Conservation (phyloP, 2,888 invertebrate genomes). For the Drosophila picticornis region DNA sequence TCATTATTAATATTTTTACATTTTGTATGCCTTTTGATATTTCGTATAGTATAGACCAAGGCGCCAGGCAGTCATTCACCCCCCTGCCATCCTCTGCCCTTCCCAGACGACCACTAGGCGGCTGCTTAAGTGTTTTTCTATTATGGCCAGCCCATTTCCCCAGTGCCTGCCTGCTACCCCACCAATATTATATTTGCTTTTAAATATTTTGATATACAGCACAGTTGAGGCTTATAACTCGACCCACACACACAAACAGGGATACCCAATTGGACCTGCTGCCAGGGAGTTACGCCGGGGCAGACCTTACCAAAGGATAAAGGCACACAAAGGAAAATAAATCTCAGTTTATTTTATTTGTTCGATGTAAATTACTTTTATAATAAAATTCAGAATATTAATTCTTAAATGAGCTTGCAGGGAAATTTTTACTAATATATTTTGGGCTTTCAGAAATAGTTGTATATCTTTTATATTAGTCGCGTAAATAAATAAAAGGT, state of each 20-base stretch:
- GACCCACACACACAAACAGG: constrained; percentile 41
- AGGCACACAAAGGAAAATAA: constrained; percentile 3
- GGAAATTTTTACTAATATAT: background rate
- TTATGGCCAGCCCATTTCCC: constrained; percentile 66
- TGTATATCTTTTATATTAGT: background rate
- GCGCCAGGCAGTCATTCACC: constrained; percentile 37
- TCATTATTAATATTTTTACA: constrained; percentile 79
- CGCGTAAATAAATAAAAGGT: background rate
- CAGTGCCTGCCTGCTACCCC: constrained; percentile 51
- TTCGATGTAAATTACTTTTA: background rate
- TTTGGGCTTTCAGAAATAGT: background rate
- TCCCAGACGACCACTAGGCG: constrained; percentile 45
- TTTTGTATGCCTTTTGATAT: constrained; percentile 76
- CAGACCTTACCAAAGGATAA: background rate
- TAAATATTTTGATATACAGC: constrained; percentile 84
- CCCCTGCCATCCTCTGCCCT: background rate
- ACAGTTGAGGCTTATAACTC: constrained; percentile 73
- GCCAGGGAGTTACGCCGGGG: background rate
- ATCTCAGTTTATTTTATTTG: background rate
- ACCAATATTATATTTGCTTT: constrained; percentile 82
- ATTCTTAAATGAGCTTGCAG: background rate
- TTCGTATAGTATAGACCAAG: constrained; percentile 42
- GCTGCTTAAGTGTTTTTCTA: constrained; percentile 82
- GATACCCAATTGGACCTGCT: constrained; percentile 36
- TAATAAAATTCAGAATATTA: background rate